Conservation (phyloP, 1,140 invertebrate species). For the Idris sp. region DNA sequence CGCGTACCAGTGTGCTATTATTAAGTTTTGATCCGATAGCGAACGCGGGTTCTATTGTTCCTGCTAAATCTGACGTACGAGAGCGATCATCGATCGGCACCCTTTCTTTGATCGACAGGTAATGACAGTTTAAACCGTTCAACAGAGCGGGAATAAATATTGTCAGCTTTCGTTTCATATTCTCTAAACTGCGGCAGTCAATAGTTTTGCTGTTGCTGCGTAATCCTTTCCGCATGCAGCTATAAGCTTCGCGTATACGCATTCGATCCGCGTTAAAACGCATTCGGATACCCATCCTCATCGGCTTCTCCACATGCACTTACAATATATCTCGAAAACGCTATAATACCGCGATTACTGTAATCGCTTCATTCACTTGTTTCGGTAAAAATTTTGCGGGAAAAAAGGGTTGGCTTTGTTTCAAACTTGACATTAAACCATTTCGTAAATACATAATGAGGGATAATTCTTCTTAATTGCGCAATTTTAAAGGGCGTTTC, state of each 20-base stretch:
- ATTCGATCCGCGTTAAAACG: conserved; percentile 66
- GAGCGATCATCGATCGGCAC: conserved; percentile 71
- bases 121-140: conserved; percentile 68
- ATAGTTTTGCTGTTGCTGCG: conserved; percentile 46
- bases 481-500: too few relatives aligned
- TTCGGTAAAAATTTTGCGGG: conserved; percentile 37
- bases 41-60: conserved; percentile 67
- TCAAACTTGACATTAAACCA: conserved; percentile 4
- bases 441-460: background rate
- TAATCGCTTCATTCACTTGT: conserved; percentile 58
- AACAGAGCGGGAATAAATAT: conserved; percentile 51
- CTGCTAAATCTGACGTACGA: conserved; percentile 72
- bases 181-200: conserved; percentile 46
- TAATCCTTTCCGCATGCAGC: conserved; percentile 67
- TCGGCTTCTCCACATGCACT: conserved; percentile 55
- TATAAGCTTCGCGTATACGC: conserved; percentile 63
- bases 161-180: conserved; percentile 53
- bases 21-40: conserved; percentile 72
- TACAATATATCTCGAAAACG: conserved; percentile 60
- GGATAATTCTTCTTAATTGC: too few relatives aligned
- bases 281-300: conserved; percentile 61
- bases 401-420: conserved; percentile 24
- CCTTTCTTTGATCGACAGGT: conserved; percentile 68
- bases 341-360: conserved; percentile 55
- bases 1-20: conserved; percentile 63